Conservation (phyloP, 2,113 vertebrate genomes). For the Quiscalus mexicanus region DNA sequence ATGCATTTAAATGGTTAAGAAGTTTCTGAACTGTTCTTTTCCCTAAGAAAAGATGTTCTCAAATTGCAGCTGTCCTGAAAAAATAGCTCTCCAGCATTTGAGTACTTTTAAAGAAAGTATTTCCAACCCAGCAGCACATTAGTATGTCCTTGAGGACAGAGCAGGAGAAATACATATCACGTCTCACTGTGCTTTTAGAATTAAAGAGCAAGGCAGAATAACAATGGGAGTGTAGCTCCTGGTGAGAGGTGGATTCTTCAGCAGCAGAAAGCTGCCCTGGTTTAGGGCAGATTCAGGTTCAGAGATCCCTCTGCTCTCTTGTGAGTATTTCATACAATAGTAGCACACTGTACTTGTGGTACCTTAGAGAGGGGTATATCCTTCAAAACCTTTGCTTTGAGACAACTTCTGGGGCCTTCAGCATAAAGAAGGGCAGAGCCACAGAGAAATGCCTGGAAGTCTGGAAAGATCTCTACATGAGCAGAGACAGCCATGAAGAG, state of each 20-base stretch:
- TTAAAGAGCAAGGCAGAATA: not conserved
- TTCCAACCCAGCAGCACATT: constrained; percentile 50
- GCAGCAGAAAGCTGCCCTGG: not conserved
- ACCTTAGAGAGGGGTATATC: not conserved
- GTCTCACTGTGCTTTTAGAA: constrained; percentile 13
- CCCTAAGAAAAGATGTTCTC: constrained; percentile 39
- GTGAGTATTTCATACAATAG: not conserved
- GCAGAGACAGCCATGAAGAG: not conserved
- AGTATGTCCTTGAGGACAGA: constrained; percentile 37
- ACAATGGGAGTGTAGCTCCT: not conserved
- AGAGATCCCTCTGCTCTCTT: not conserved
- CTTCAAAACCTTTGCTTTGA: not conserved
- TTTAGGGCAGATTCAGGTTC: not conserved
- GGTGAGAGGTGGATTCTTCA: not conserved
- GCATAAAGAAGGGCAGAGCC: not conserved
- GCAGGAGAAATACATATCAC: constrained; percentile 6
- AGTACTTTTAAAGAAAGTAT: constrained; percentile 42
- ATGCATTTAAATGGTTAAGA: constrained; percentile 47
- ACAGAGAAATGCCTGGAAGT: not conserved
- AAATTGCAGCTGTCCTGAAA: constrained; percentile 34
- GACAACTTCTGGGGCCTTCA: not conserved
- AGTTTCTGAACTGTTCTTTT: constrained; percentile 8
- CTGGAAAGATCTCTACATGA: not conserved
- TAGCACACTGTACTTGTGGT: not conserved
- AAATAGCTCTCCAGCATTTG: not conserved